Base-by-base conservation (phyloP, 2,888 invertebrate species). In the Homarus gammarus region DNA sequence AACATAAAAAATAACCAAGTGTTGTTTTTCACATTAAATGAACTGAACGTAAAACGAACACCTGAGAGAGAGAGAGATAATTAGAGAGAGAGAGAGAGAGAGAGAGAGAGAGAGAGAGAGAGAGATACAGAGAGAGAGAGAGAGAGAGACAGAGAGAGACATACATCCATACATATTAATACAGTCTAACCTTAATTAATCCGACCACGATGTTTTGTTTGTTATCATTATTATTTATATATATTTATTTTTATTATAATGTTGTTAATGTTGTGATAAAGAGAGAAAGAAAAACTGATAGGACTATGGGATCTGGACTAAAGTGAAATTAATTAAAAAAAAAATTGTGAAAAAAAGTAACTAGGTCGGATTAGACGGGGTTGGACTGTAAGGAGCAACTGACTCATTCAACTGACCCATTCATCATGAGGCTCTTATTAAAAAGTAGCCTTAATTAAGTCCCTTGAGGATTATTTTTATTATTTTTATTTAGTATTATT, bases 151-250 rank as follows among this genome's bases (percentile, higher is more conserved):
- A n/a, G n/a, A n/a, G n/a, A n/a, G n/a, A n/a, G n/a, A n/a, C n/a
- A n/a, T n/a, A n/a, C n/a, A n/a, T n/a, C n/a, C 72, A 70, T 5
- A 70, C 44, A 68, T 36, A 44, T 22, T 72, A n/a, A 83, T 83
- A 87, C 87, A 87, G 87, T 87, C 87, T 87, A 87, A 72, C 87
- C 87, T 87, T 87, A 87, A 81, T n/a, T 87, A 87, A 87, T 87
- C 87, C 87, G 87, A 87, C 87, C 87, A 87, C 87, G 87, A 87
- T 79, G 79, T 81, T 81, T 72, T 51, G n/a, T 49, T 79, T n/a
- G n/a, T n/a, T n/a, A n/a, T n/a, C n/a, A 44, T 64, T 31, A 27
- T 8, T 27, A 36, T 33, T 44, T 82, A 68, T 82, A 44, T 27
- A 44, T 31, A 75, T 27, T 75, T 40, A 22, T 75, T 44, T 75